Base-by-base conservation (phyloP, 2,888 invertebrate species). In the Meiosimyza platycephala region DNA sequence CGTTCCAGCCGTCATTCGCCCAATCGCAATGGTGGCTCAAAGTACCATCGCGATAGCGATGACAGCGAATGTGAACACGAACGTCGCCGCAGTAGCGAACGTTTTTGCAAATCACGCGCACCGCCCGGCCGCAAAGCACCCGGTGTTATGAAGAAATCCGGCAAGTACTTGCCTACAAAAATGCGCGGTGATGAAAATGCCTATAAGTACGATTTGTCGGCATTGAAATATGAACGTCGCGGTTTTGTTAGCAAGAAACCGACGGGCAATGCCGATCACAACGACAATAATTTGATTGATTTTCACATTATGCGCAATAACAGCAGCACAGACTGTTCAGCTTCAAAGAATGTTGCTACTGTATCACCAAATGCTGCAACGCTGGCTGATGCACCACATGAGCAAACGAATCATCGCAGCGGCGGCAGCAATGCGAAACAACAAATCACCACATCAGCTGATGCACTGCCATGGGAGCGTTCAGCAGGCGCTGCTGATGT, bases 61-160 rank as follows among this genome's bases (percentile, higher is more conserved):
- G 89, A 89, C 72, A 89, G 89, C 77, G 91, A 91, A 72, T 89
- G 89, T 79, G 92, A 92, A 80, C 90, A 91, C 72, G 92, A 92
- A 80, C 88, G 89, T 69, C 85, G 92, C 13, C 88, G 92, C 76
- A 90, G 90, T 77, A 90, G 89, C 79, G 92, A 92, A 82, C 88
- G 92, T 68, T 90, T 93, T 84, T 89, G 92, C 78, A 88, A 91
- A 75, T 89, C 91, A 4, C 87, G 91, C 15, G 89, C 89, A 15
- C 89, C 90, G 5, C 89, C 90, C 63, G 90, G 89, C 22, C 89
- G 90, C 55, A 87, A 87, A 71, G 80, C 83, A 22, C 82, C 85
- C 3, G 85, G 86, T 2, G 82, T 86, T 6, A 82, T 82, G 66
- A 87, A 86, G 73, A 87, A 86, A 75, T 80, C 80, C 18, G 74